phyloP scores from a whole-genome alignment of 1,140 invertebrate genomes.

The Protaetia brevitarsis region DNA sequence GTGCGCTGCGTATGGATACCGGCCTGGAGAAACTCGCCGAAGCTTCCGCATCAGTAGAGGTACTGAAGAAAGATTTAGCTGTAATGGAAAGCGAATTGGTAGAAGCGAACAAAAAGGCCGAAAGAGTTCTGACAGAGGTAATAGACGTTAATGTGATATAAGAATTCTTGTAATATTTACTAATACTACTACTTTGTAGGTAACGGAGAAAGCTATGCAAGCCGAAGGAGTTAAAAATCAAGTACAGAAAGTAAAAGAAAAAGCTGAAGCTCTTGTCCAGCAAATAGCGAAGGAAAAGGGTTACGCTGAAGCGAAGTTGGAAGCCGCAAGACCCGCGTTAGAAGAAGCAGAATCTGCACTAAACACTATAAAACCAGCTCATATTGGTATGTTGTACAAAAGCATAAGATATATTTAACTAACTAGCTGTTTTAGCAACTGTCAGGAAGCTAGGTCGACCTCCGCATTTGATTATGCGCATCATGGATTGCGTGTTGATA shows the following conservation, averaged over 20 bases:
- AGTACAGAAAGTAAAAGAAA: constrained; percentile 92
- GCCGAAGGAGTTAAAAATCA: constrained; percentile 94
- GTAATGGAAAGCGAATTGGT: constrained; percentile 92
- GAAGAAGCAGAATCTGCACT: constrained; percentile 93
- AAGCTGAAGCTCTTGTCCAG: constrained; percentile 86
- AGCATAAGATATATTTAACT: constrained; percentile 10
- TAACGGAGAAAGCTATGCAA: constrained; percentile 87
- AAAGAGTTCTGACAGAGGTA: constrained; percentile 81
- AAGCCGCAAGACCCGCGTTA: constrained; percentile 85
- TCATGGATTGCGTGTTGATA: constrained; percentile 95
- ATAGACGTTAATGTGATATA: constrained; percentile 28
- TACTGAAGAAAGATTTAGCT: constrained; percentile 87
- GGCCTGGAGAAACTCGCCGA: constrained; percentile 91
- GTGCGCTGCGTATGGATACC: constrained; percentile 89
- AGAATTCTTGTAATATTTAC: not conserved
- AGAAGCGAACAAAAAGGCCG: constrained; percentile 83
- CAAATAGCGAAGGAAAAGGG: constrained; percentile 90
- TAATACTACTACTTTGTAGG: constrained; percentile 51
- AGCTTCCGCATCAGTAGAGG: constrained; percentile 86
- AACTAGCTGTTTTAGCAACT: constrained; percentile 60
- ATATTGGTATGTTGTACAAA: constrained; percentile 63
- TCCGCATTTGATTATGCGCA: constrained; percentile 95
- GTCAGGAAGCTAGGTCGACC: constrained; percentile 91
- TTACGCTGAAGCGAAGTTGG: constrained; percentile 85
- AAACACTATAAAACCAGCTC: constrained; percentile 95